Evolutionary conservation across 30 jellyfish, hydroid and myxozoan genomes (phyloP), one percentile per base, ranked within the genome.

Genomic region (Haliclystus octoradiatus): DNA sequence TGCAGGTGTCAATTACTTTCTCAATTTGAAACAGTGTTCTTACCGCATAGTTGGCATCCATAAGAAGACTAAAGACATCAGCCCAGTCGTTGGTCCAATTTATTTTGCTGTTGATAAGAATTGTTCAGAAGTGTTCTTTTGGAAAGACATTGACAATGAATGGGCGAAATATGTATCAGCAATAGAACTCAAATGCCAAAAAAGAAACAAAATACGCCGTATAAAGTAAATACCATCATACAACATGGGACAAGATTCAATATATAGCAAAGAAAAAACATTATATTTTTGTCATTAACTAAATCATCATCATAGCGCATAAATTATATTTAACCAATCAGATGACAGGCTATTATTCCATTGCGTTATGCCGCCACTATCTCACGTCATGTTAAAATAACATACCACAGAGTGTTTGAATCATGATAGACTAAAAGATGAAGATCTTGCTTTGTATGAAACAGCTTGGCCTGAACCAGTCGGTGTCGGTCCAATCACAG

Each of bases 401-500:
- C n/a, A n/a, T n/a, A n/a, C n/a, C n/a, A n/a, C n/a, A n/a, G n/a
- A 73, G 49, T 40, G 50, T 63, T 72, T 32, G 4, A 29, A 31
- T 65, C 63, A 75, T 27, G 86, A 63, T 1, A 75, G 68, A 51
- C 86, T 75, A 49, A 30, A 63, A 0, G 78, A 62, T 15, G 70
- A 33, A 0, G 66, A 22, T 32, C 50, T 63, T 52, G 76, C 78
- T 63, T 69, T 63, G 22, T 64, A 70, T 40, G 57, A 40, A 9
- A 40, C 57, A 5, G 57, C 57, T 19, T 40, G 57, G 57, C 57
- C 19, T 5, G 14, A 5, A 7, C 72, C 79, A 1, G 47, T 33
- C 25, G 92, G 62, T 19, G 25, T 65, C 27, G 52, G 31, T 31
- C 92, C 92, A 31, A 79, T 79, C 1, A 81, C 70, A 9, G 92